phyloP scores from a whole-genome alignment of 2,888 invertebrate species.

The Imbricaverruca yamaguchii region DNA sequence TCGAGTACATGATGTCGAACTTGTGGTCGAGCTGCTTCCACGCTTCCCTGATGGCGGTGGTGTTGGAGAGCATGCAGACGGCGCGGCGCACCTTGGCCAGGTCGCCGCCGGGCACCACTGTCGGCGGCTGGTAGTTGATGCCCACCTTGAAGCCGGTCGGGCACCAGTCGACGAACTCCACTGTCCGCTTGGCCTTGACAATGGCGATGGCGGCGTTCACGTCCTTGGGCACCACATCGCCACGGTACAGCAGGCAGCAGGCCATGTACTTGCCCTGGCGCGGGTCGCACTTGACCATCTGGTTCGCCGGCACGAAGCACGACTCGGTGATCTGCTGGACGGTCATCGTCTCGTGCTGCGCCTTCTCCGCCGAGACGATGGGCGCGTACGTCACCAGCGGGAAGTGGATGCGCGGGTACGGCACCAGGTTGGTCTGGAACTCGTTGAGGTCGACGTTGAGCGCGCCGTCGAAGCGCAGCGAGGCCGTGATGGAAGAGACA shows the following conservation, averaged over 20 bases:
- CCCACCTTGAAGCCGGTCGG: slow-evolving; percentile 47
- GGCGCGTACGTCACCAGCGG: slow-evolving; percentile 52
- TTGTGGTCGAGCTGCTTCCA: slow-evolving; percentile 52
- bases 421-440: slow-evolving; percentile 76
- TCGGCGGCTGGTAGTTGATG: slow-evolving; percentile 54
- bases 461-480: slow-evolving; percentile 45
- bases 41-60: slow-evolving; percentile 65
- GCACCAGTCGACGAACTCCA: slow-evolving; percentile 48
- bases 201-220: slow-evolving; percentile 41
- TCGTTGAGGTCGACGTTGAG: slow-evolving; percentile 79
- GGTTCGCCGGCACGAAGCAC: slow-evolving; percentile 41
- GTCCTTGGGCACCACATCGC: slow-evolving; percentile 47
- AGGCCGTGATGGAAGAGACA: slow-evolving; percentile 43
- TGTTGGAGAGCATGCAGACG: slow-evolving; percentile 63
- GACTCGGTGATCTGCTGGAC: slow-evolving; percentile 44
- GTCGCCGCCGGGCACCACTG: slow-evolving; percentile 45
- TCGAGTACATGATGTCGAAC: slow-evolving; percentile 51
- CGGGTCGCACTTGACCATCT: slow-evolving; percentile 41
- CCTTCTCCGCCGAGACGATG: slow-evolving; percentile 36
- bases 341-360: slow-evolving; percentile 37
- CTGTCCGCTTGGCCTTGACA: slow-evolving; percentile 45
- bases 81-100: slow-evolving; percentile 48
- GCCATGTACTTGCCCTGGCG: slow-evolving; percentile 43
- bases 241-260: slow-evolving; percentile 46
- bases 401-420: slow-evolving; percentile 86